Evolutionary conservation across 2,888 invertebrate species (phyloP), one percentile per base, ranked within the genome.

Genomic region (Xestia xanthographa): DNA sequence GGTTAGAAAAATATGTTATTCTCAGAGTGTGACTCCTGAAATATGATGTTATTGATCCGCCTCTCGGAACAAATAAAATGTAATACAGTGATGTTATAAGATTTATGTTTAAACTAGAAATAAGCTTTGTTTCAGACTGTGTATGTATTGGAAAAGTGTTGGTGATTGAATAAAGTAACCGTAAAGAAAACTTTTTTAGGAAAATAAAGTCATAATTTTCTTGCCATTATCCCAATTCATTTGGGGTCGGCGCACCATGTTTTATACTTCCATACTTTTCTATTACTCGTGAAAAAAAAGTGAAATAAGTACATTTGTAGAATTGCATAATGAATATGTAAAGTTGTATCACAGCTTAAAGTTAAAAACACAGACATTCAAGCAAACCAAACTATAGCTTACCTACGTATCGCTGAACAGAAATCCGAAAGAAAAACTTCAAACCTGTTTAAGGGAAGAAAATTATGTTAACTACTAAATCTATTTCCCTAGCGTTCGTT

Each of bases 1-100:
- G 89, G 86, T 85, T 81, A 84, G 84, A 91, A 92, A 92, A 92
- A 92, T 92, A 92, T 93, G 92, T 92, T 93, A 89, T 92, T 91
- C 90, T 90, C 86, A 84, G 80, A 87, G 86, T 86, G 86, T 82
- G 82, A 73, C 85, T 88, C 86, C 81, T 91, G 89, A 90, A 88
- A 90, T 91, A 90, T 90, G 85, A 89, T 86, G 84, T 85, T 89
- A 91, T 90, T 90, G 88, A 90, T 88, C 87, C 41, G 77, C 79
- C 76, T 74, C 69, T 65, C 45, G 69, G 75, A 69, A 83, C 72
- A 84, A 86, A 84, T 77, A 82, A 72, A 78, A 66, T 80, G 38
- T 66, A 56, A 65, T 72, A 72, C 41, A 50, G 43, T 6, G 43
- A 8, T 80, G 43, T 81, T 74, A n/a, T 78, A 45, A 34, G 8